phyloP scores from a whole-genome alignment of 2,113 vertebrate species.

The Gasterosteus aculeatus region DNA sequence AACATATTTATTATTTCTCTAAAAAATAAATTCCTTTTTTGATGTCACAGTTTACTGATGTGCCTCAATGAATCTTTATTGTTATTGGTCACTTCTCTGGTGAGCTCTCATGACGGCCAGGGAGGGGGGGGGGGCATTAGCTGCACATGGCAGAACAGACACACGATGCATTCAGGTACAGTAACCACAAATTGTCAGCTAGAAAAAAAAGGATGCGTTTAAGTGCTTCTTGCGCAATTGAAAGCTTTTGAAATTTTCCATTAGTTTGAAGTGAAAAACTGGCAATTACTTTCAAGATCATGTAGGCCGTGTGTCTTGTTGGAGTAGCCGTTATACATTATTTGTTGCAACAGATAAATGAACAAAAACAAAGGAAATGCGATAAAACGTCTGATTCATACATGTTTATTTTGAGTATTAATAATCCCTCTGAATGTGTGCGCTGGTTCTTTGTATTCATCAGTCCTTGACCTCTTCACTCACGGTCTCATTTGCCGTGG shows the following conservation, averaged over 20 bases:
- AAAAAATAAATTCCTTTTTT: not conserved
- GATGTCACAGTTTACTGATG: not conserved
- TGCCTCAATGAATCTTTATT: not conserved
- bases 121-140: not conserved
- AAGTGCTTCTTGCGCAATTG: not conserved
- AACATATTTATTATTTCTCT: too few relatives aligned
- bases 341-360: not conserved
- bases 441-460: not conserved
- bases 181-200: not conserved
- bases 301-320: not conserved
- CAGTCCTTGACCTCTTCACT: not conserved
- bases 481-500: constrained; percentile 37
- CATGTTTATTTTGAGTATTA: not conserved
- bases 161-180: not conserved
- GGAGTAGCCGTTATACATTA: not conserved
- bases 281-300: not conserved
- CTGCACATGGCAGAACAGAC: not conserved
- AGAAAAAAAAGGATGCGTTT: not conserved
- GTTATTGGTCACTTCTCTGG: not conserved
- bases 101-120: not conserved
- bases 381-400: not conserved
- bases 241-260: not conserved
- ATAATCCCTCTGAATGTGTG: not conserved
- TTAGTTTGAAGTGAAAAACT: too few relatives aligned
- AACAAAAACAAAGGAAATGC: not conserved